Base-by-base conservation (phyloP, 2,113 vertebrate genomes). In the Phoxinus phoxinus region DNA sequence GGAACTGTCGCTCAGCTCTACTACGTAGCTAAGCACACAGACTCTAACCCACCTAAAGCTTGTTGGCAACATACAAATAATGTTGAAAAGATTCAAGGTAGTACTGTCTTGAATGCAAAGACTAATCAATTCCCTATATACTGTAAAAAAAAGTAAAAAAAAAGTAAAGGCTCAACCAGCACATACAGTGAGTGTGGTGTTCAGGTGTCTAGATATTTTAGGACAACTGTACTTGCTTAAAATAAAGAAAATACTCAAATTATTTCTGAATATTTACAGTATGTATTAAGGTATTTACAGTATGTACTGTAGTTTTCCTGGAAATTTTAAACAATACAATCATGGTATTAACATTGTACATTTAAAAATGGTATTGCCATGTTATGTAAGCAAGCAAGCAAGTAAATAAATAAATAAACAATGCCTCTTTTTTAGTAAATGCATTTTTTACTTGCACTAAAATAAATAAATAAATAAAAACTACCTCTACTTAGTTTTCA, bases 21-120 rank as follows among this genome's bases (percentile, higher is more conserved):
- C 37, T 83, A 86, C 21, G 32, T 83, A 83, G 85, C 75, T 51
- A 86, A 91, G 86, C 74, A 89, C 59, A 84, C 56, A 85, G 87
- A 83, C 6, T 19, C 27, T 79, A 85, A 82, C 65, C 56, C 15
- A 35, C 32, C 27, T 53, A 41, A 51, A 78, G 12, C 32, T 65
- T 76, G 35, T 58, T 44, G 37, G 27, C 35, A 80, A 27, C n/a
- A 25, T 11, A 19, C 13, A 25, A 61, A 44, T 19, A 46, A 25
- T 27, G 7, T 8, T 44, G 63, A 23, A 27, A n/a, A 44, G 13
- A 63, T 25, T 25, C 2, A 58, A 41, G 35, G 21, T 37, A 72
- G 9, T 44, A 44, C 5, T 25, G 46, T 27, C n/a, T 25, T 59
- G 23, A 69, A 69, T 21, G 19, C 17, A 69, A 69, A 69, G 32